Percentiles rank a stretch among this genome's conserved stretches.
Evolutionary conservation across 2,888 invertebrate genomes (phyloP).

Genomic region (Plebejus argus): DNA sequence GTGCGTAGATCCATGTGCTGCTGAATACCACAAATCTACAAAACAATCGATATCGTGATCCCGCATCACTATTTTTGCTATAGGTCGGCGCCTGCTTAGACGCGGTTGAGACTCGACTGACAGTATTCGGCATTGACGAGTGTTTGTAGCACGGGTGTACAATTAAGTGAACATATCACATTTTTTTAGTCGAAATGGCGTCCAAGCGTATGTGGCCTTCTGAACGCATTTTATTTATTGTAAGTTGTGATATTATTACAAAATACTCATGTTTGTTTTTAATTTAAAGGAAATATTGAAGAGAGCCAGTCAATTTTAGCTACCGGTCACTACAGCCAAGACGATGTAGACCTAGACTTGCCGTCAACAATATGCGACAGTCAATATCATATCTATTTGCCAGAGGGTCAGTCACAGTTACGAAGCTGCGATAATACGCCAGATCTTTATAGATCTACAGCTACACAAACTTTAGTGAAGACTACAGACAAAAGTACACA

Average conservation of each 20-base stretch:
- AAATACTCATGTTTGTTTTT: constrained; percentile 3
- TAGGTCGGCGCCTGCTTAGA: constrained; percentile 7
- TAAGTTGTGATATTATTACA: constrained; percentile 8
- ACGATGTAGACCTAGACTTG: neutral
- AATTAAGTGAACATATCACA: constrained; percentile 8
- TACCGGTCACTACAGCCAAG: constrained; percentile 4
- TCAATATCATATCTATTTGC: neutral
- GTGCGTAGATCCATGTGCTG: constrained; percentile 34
- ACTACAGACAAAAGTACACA: neutral
- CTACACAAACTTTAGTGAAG: neutral
- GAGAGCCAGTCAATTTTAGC: constrained; percentile 10
- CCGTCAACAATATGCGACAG: neutral
- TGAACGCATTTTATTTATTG: constrained; percentile 8
- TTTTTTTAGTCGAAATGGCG: constrained; percentile 8
- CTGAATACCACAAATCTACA: constrained; percentile 34
- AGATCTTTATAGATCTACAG: neutral
- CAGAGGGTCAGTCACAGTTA: neutral
- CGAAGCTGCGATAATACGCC: neutral
- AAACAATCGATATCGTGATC: constrained; percentile 27
- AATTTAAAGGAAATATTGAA: constrained; percentile 8
- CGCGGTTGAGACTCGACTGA: constrained; percentile 8
- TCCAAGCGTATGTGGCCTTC: constrained; percentile 8
- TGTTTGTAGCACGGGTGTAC: constrained; percentile 8
- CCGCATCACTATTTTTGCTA: constrained; percentile 22
- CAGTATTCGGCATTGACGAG: constrained; percentile 8